These are phyloP conservation scores for Episyrphus balteatus DNA, from an alignment of 1,140 invertebrate species.

Conservation along the genomic window DNA sequence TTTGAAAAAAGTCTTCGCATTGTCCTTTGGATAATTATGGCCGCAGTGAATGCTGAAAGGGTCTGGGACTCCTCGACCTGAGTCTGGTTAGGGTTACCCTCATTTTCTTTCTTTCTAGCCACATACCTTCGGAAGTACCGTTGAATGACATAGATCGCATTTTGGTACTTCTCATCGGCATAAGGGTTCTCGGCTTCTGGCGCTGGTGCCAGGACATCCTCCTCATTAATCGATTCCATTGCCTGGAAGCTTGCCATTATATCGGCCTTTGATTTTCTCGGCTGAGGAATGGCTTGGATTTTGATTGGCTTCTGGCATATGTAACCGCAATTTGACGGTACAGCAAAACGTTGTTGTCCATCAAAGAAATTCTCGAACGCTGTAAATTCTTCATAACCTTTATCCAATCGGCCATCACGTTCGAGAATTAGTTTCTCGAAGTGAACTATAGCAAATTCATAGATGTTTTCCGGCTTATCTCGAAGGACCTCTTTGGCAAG, in stretches of 20 bases:
- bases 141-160: conserved; percentile 19
- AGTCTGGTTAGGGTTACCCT: too few species aligned
- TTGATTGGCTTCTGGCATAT: too few species aligned
- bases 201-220: background rate
- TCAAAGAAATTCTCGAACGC: background rate
- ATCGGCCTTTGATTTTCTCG: too few species aligned
- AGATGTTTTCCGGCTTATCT: conserved; percentile 40
- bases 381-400: too few species aligned
- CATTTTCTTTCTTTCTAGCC: conserved; percentile 4
- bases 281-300: too few species aligned
- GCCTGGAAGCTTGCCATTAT: too few species aligned
- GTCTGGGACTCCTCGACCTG: too few species aligned
- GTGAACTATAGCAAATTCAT: conserved; percentile 35
- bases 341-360: conserved; percentile 1
- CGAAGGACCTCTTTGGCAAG: conserved; percentile 42
- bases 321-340: too few species aligned
- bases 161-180: conserved; percentile 11
- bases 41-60: conserved; percentile 9
- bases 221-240: too few species aligned
- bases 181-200: conserved; percentile 15
- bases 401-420: too few species aligned
- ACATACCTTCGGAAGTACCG: conserved; percentile 5
- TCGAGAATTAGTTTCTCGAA: background rate
- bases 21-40: conserved; percentile 25
- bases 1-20: conserved; percentile 15